Evolutionary conservation across 2,797 vertebrate genomes (phyloP).

Genomic region (Rhabdomys pumilio): DNA sequence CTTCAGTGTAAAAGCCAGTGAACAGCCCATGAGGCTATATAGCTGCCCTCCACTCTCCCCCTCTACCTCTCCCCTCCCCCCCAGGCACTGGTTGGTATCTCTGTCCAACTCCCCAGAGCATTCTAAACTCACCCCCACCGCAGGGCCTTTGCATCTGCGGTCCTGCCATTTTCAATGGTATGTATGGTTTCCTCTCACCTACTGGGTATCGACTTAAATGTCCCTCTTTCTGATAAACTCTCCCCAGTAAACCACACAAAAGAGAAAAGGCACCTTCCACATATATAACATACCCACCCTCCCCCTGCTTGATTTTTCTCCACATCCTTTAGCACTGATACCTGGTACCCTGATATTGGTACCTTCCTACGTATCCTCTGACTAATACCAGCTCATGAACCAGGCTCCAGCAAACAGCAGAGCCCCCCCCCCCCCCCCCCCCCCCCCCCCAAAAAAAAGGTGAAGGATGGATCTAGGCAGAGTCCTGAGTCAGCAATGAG

Average conservation of each 20-base stretch:
- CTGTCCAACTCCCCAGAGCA: not conserved
- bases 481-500: not conserved
- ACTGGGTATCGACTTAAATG: fast-evolving
- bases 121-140: not conserved
- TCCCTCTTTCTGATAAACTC: not conserved
- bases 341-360: not conserved
- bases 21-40: no score
- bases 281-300: fast-evolving
- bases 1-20: not conserved
- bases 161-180: not conserved
- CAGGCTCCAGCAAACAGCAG: not conserved
- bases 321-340: not conserved
- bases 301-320: not conserved
- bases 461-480: not conserved
- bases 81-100: not conserved
- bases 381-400: no score
- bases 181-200: fast-evolving
- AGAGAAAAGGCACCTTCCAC: not conserved
- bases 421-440: no score
- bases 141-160: not conserved
- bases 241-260: not conserved
- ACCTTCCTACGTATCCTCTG: not conserved
- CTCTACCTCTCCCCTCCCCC: not conserved
- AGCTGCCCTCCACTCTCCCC: not conserved
- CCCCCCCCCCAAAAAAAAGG: not conserved